These are phyloP conservation scores for Hylaeus anthracinus DNA, from an alignment of 1,140 invertebrate genomes.

Conservation along the genomic window DNA sequence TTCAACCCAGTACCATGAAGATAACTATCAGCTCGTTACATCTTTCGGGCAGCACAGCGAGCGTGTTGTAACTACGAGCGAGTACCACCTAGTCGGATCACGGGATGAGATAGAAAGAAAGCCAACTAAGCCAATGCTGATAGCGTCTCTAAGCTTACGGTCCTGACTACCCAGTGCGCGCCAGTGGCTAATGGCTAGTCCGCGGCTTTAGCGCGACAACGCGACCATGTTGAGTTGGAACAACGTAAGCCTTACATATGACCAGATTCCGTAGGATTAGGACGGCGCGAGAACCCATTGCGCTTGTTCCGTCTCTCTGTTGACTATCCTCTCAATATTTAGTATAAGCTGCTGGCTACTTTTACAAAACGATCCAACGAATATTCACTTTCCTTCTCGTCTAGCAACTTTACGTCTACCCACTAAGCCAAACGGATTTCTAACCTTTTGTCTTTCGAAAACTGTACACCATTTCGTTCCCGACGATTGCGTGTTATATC, in stretches of 20 bases:
- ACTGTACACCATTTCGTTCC: neutral
- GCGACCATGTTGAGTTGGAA: slow-evolving; percentile 65
- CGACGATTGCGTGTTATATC: no score
- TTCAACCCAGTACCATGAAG: slow-evolving; percentile 65
- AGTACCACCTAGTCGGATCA: slow-evolving; percentile 69
- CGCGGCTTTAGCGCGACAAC: slow-evolving; percentile 65
- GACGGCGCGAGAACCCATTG: slow-evolving; percentile 66
- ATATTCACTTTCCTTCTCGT: slow-evolving; percentile 52
- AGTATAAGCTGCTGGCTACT: slow-evolving; percentile 35
- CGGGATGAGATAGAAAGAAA: slow-evolving; percentile 69
- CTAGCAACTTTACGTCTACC: neutral
- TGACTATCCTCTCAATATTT: slow-evolving; percentile 54
- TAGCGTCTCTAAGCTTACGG: slow-evolving; percentile 70
- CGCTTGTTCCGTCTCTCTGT: slow-evolving; percentile 56
- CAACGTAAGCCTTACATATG: slow-evolving; percentile 76
- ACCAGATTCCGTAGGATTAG: slow-evolving; percentile 71
- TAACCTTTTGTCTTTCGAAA: neutral
- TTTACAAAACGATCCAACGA: slow-evolving; percentile 27
- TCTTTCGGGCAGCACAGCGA: slow-evolving; percentile 53
- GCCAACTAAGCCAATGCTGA: slow-evolving; percentile 70
- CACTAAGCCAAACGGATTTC: no score
- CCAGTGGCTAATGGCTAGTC: slow-evolving; percentile 65
- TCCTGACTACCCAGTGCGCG: slow-evolving; percentile 52
- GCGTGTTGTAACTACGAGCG: slow-evolving; percentile 54
- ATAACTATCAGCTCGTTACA: slow-evolving; percentile 75